These are phyloP conservation scores for Pseudanteris insignis DNA, from an alignment of 2,888 invertebrate genomes.

Conservation along the genomic window DNA sequence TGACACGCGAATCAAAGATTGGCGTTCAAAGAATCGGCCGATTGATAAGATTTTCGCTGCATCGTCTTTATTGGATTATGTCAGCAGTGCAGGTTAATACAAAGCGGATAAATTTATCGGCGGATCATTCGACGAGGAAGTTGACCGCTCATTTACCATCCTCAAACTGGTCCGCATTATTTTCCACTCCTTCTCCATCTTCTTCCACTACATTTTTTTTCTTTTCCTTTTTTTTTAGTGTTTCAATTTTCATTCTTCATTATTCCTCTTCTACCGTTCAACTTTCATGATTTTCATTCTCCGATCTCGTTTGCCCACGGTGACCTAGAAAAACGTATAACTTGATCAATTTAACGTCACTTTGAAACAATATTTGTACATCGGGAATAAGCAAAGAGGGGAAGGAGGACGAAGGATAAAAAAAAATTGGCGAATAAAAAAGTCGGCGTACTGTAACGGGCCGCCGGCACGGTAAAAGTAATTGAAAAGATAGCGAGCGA, in stretches of 20 bases:
- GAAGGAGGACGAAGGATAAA: neutral
- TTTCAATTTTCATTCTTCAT: too few species aligned
- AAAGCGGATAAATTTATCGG: neutral
- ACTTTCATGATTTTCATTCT: too few species aligned
- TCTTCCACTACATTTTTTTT: too few species aligned
- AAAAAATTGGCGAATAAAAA: slow-evolving; percentile 11
- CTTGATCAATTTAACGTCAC: slow-evolving; percentile 24
- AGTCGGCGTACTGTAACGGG: slow-evolving; percentile 24
- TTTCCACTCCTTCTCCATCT: neutral
- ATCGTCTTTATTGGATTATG: too few species aligned
- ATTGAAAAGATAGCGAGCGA: slow-evolving; percentile 24
- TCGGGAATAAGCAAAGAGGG: neutral
- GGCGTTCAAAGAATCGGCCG: too few species aligned
- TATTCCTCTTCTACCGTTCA: too few species aligned
- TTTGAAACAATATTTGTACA: slow-evolving; percentile 19
- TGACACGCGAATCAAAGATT: too few species aligned
- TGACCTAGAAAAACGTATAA: slow-evolving; percentile 11
- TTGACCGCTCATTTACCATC: slow-evolving; percentile 5
- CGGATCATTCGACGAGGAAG: neutral
- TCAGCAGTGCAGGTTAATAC: neutral
- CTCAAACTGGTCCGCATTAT: slow-evolving; percentile 6
- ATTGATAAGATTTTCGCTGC: too few species aligned
- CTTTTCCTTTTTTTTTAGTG: too few species aligned
- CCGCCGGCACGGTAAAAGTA: slow-evolving; percentile 46
- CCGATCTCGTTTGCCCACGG: too few species aligned